A percentile compares a stretch with the other conserved stretches of the same genome.
These are phyloP conservation scores for Tragelaphus eurycerus DNA, from an alignment of 2,797 vertebrate genomes.

Conservation along the genomic window DNA sequence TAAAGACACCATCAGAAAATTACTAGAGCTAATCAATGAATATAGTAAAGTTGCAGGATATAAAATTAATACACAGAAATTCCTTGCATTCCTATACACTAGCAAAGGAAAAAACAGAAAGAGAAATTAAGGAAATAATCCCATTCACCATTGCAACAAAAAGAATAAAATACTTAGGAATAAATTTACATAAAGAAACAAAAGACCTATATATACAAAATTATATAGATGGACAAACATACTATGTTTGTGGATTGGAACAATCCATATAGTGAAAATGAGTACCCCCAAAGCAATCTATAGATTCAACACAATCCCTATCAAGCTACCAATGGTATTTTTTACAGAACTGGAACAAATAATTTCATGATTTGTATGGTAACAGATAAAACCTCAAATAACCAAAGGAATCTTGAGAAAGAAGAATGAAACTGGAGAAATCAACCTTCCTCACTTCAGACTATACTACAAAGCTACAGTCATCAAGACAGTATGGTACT, in stretches of 20 bases:
- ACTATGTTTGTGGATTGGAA: too few relatives aligned
- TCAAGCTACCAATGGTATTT: not conserved
- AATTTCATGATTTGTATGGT: not conserved
- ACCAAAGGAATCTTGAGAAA: not conserved
- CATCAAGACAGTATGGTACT: not conserved
- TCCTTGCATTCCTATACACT: not conserved
- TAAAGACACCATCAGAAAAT: not conserved
- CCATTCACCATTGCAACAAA: not conserved
- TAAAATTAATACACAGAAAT: not conserved
- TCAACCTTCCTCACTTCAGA: not conserved
- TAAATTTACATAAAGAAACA: not conserved
- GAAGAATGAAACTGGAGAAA: not conserved
- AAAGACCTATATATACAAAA: not conserved
- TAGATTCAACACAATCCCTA: not conserved
- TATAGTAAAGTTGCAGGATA: not conserved
- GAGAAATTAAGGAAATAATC: not conserved
- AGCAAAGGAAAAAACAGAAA: not conserved
- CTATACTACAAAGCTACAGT: not conserved
- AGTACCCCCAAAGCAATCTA: too few relatives aligned
- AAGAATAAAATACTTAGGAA: not conserved
- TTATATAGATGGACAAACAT: not conserved
- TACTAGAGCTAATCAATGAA: not conserved
- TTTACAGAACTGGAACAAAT: not conserved
- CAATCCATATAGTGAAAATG: too few relatives aligned
- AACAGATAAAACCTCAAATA: not conserved